Percentiles rank a stretch among this genome's conserved stretches.
Evolutionary conservation across 2,797 vertebrate genomes (phyloP).

Genomic region (Cryptoprocta ferox): DNA sequence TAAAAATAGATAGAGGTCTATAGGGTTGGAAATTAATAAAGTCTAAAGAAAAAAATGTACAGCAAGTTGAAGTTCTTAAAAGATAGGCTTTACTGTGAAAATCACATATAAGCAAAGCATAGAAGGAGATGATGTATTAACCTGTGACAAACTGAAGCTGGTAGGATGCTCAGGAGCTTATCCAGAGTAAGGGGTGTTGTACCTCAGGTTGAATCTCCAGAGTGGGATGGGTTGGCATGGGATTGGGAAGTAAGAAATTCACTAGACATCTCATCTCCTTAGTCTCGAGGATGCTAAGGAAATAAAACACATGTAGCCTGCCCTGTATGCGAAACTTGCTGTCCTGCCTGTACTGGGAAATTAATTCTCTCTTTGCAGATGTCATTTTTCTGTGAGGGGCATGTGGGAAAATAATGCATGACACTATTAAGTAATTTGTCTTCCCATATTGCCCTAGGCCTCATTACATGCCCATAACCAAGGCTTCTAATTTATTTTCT

Average conservation of each 20-base stretch:
- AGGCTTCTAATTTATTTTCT: background rate
- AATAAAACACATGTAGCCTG: background rate
- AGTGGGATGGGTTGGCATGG: background rate
- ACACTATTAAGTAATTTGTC: too few species aligned
- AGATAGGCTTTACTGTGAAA: background rate
- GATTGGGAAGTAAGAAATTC: background rate
- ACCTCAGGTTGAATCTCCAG: background rate
- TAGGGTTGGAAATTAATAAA: background rate
- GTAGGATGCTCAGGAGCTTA: too few species aligned
- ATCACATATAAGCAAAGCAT: background rate
- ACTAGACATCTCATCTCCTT: background rate
- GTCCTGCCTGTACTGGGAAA: background rate
- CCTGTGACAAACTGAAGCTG: background rate
- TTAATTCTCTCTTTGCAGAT: background rate
- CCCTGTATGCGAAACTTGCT: background rate
- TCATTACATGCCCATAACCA: background rate
- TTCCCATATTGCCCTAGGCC: background rate
- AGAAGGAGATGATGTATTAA: background rate
- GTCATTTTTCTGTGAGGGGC: background rate
- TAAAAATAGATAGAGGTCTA: background rate
- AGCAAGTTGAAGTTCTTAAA: background rate
- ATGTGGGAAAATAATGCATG: background rate
- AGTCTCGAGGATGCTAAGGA: background rate
- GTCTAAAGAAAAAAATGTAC: background rate
- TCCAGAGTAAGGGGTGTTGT: background rate